Evolutionary conservation across 2,888 invertebrate genomes (phyloP), one percentile per base, ranked within the genome.

Genomic region (Ophioninae sp.): DNA sequence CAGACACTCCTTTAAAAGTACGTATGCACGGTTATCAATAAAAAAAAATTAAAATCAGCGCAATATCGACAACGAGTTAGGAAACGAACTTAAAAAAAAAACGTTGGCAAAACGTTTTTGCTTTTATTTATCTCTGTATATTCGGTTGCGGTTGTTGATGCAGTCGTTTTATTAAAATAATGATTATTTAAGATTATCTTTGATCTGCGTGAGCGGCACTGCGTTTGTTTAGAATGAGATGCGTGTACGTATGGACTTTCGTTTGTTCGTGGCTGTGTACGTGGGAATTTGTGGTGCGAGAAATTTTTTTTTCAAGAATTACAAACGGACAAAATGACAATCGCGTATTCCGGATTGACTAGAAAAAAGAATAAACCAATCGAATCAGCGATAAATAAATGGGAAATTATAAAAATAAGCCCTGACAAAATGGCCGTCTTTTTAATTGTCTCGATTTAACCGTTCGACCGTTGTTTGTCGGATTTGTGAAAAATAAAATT

Each of bases 131-230:
- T 72, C 21, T 61, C 20, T 13, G n/a, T 41, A 21, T 61, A 8
- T 59, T 61, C 17, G 21, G 30, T 30, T 74, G 17, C 17, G 61
- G 50, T 69, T 50, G 56, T 37, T 70, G 70, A 23, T 56, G n/a
- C 17, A 17, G 5, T 69, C 10, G 44, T 41, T 39, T 59, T 30
- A 30, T 13, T 13, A 72, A 61, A 10, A 61, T 8, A 44, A 56
- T 39, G 21, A 76, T 10, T 67, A 62, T 81, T 67, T 75, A 70
- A 72, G 61, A 84, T 79, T 61, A 79, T 81, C 56, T 76, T 75
- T 81, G 41, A 79, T 81, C 68, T 73, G 79, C 79, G 78, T 81
- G 82, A 85, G 85, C 81, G 81, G 85, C 83, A 83, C 85, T 83
- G 85, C 85, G 81, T 83, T 77, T 70, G 56, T 41, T 59, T 59